A percentile compares a stretch with the other conserved stretches of the same genome.
phyloP scores from a whole-genome alignment of 2,797 vertebrate species.

The Halcyon leucocephala region DNA sequence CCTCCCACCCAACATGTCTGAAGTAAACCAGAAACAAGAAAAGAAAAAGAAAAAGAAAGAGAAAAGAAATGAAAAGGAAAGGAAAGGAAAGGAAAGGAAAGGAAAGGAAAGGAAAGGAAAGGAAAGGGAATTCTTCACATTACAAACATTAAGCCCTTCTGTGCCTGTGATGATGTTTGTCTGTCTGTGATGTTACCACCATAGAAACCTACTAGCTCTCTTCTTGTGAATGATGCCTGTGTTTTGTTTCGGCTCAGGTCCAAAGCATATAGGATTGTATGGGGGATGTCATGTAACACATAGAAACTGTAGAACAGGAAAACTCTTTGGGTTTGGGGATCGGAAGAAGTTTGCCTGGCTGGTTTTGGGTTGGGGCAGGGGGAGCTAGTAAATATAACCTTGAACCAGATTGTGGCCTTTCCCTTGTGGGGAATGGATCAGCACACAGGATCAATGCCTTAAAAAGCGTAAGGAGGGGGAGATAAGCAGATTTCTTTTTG shows the following conservation, averaged over 20 bases:
- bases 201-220: not conserved
- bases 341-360: not conserved
- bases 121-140: not conserved
- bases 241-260: not conserved
- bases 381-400: not conserved
- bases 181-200: not conserved
- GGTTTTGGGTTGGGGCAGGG: not conserved
- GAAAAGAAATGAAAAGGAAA: too few relatives aligned
- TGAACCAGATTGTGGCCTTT: not conserved
- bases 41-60: not conserved
- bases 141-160: not conserved
- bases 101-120: not conserved
- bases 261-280: not conserved
- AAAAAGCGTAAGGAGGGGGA: not conserved
- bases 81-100: not conserved
- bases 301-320: not conserved
- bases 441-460: not conserved
- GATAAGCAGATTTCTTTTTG: not conserved
- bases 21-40: not conserved
- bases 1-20: accelerated
- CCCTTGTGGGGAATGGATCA: not conserved
- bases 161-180: not conserved
- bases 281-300: not conserved
- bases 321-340: not conserved
- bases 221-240: not conserved